Evolutionary conservation across 30 jellyfish, hydroid and myxozoan species (phyloP), one percentile per base, ranked within the genome.

Genomic region (Turritopsis dohrnii): DNA sequence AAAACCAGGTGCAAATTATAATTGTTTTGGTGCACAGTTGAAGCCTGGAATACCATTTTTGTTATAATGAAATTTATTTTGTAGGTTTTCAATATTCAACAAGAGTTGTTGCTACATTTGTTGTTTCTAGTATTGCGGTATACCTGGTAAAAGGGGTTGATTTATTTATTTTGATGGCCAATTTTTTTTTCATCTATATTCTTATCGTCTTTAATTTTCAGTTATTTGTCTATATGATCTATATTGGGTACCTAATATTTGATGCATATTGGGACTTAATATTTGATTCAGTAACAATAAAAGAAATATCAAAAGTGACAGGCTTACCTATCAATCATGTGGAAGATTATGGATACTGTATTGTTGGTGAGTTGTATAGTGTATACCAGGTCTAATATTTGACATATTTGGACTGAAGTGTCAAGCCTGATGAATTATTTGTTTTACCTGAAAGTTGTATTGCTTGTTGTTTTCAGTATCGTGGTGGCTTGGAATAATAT

Each of bases 71-170:
- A 41, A 41, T 3, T 41, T 3, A 3, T 41, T 77, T 5, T 77
- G 17, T 77, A 80, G 87, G 77, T 19, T 80, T 80, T 65, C 81
- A 80, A 80, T 80, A 80, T 54, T 80, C 87, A 4, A 80, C 80
- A 20, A 41, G 87, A 18, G 65, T 80, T 52, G 22, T 80, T 19
- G 26, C 53, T 16, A n/a, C 87, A 0, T 3, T 29, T 13, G 16
- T 80, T 52, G 79, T 80, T 21, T 53, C 82, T 8, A 53, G 54
- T 21, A n/a, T 80, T 24, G 84, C 83, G 16, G 52, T 80, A 31
- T 80, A 80, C 53, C 26, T 65, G 1, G 87, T 80, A 65, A 53
- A 81, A 22, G 16, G 4, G 4, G 31, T 18, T 80, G 7, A n/a
- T n/a, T 80, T 1, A n/a, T 21, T 23, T 23, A 0, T 7, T 69